Evolutionary conservation across 2,113 vertebrate species (phyloP), one percentile per base, ranked within the genome.

Genomic region (Neotragus moschatus): DNA sequence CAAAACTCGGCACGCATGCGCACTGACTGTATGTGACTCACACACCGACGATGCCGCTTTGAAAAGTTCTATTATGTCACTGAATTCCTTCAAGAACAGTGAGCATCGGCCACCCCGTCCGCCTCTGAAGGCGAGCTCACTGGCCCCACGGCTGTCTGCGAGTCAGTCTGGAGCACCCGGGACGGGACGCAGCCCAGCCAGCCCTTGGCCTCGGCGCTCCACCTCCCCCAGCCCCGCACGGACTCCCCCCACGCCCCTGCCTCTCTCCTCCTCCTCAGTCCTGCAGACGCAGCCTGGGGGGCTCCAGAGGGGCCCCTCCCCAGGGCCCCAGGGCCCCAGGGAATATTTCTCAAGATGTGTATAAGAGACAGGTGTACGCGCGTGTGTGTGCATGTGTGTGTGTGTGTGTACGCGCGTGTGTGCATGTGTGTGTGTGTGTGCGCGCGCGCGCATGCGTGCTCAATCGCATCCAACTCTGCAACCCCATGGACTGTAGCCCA

Each of bases 371-470:
- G n/a, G n/a, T n/a, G n/a, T n/a, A n/a, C n/a, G n/a, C n/a, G n/a
- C n/a, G n/a, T n/a, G n/a, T n/a, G n/a, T n/a, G n/a, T n/a, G n/a
- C n/a, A n/a, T 15, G 60, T 28, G 11, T 30, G 6, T 61, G 60
- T 30, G 13, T 15, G 60, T 15, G 60, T 7, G 28, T 2, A 1
- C 1, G 0, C 17, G 1, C 23, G 9, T 1, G 3, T 3, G 3
- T 9, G 21, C 55, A 23, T 26, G 14, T 10, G 49, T 15, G 14
- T 10, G 49, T 51, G 49, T n/a, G n/a, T n/a, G n/a, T n/a, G n/a
- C n/a, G n/a, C n/a, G n/a, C n/a, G n/a, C n/a, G n/a, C n/a, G n/a
- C n/a, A n/a, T n/a, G n/a, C n/a, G n/a, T n/a, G 7, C 15, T n/a
- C 16, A 17, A 7, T 19, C 0, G 2, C n/a, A 33, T 63, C 61